These are phyloP conservation scores for Phorcus lineatus DNA, from an alignment of 2,888 invertebrate genomes.

Conservation along the genomic window DNA sequence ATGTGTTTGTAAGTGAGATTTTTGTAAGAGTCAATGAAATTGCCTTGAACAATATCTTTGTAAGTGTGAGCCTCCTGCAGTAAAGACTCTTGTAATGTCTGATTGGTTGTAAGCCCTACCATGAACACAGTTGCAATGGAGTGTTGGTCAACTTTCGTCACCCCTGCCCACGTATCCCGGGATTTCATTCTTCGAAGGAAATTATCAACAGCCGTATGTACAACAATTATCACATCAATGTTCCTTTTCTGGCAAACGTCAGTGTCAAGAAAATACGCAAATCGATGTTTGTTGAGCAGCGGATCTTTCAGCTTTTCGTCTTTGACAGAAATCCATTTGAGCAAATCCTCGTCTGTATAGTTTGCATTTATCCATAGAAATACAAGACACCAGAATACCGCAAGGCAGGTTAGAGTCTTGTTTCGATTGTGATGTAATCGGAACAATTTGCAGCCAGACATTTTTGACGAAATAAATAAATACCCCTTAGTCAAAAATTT, in stretches of 20 bases:
- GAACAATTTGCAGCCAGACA: too few species aligned
- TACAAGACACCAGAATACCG: background rate
- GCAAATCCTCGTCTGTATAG: background rate
- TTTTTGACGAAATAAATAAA: too few species aligned
- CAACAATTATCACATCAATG: slow-evolving; percentile 40
- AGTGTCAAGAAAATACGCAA: slow-evolving; percentile 36
- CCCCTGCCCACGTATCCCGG: slow-evolving; percentile 53
- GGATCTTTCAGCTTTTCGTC: background rate
- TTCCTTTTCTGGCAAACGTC: slow-evolving; percentile 38
- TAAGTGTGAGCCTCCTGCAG: slow-evolving; percentile 38
- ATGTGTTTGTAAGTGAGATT: slow-evolving; percentile 74
- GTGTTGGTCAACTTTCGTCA: slow-evolving; percentile 34
- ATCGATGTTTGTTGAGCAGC: slow-evolving; percentile 38
- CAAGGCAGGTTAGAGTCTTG: background rate
- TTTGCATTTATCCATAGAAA: background rate
- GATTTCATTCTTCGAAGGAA: slow-evolving; percentile 42
- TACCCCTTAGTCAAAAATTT: too few species aligned
- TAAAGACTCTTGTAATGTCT: slow-evolving; percentile 34
- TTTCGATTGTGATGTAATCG: background rate
- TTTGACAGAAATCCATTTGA: background rate
- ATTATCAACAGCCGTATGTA: slow-evolving; percentile 51
- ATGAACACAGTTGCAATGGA: slow-evolving; percentile 45
- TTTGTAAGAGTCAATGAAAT: slow-evolving; percentile 71
- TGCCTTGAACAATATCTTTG: slow-evolving; percentile 55
- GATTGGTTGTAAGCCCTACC: slow-evolving; percentile 32